phyloP scores from a whole-genome alignment of 1,140 invertebrate species.

The Steinernema feltiae region DNA sequence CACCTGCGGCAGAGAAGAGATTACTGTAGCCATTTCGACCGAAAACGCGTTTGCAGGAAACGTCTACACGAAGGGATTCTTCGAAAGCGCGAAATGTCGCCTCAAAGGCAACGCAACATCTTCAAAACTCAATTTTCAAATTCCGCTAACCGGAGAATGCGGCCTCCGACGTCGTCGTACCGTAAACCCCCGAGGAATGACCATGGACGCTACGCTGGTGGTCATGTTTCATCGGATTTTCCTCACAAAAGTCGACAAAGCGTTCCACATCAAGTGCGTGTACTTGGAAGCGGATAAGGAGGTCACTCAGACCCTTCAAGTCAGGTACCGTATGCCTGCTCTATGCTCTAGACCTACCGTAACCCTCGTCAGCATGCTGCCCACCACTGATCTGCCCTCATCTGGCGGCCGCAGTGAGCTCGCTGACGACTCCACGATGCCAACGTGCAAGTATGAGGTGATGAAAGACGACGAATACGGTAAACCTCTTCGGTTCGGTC shows the following conservation, averaged over 20 bases:
- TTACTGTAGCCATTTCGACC: conserved; percentile 33
- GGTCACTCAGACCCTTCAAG: conserved; percentile 29
- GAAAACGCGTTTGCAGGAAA: conserved; percentile 42
- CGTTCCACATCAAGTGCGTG: conserved; percentile 33
- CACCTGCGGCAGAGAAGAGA: conserved; percentile 30
- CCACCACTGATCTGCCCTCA: conserved; percentile 3
- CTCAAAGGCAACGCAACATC: conserved; percentile 38
- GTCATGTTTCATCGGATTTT: conserved; percentile 30
- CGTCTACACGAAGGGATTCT: conserved; percentile 48
- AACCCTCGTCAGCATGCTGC: neutral
- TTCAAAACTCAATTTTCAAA: conserved; percentile 43
- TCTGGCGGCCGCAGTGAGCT: neutral
- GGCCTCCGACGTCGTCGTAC: conserved; percentile 40
- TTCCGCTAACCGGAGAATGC: conserved; percentile 42
- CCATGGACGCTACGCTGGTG: conserved; percentile 23
- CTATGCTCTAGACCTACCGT: too few species aligned
- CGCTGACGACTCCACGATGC: neutral
- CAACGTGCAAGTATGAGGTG: conserved; percentile 32
- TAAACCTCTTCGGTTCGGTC: conserved; percentile 22
- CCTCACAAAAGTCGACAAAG: conserved; percentile 28
- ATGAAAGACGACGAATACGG: conserved; percentile 19
- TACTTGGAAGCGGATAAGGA: conserved; percentile 29
- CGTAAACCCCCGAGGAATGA: conserved; percentile 25
- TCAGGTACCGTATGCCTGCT: too few species aligned
- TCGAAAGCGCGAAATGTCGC: conserved; percentile 40